These are phyloP conservation scores for Chanos chanos DNA, from an alignment of 2,797 vertebrate species.

Conservation along the genomic window DNA sequence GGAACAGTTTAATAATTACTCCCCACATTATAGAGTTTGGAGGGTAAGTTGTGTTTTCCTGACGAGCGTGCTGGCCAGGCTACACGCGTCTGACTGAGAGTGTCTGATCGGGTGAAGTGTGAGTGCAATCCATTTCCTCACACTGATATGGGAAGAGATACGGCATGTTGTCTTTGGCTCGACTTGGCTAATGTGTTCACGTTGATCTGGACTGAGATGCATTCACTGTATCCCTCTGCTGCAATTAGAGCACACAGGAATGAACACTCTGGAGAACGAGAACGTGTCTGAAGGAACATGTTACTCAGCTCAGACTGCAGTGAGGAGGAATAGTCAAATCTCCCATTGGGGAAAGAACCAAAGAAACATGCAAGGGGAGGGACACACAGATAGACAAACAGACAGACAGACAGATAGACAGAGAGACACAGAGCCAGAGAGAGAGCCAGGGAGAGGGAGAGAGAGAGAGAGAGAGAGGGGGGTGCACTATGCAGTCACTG, in stretches of 20 bases:
- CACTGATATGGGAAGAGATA: slow-evolving; percentile 65
- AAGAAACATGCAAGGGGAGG: too few species aligned
- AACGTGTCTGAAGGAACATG: slow-evolving; percentile 44
- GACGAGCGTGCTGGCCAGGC: slow-evolving; percentile 44
- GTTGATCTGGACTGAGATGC: slow-evolving; percentile 28
- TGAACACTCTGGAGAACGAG: slow-evolving; percentile 37
- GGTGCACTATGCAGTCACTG: too few species aligned
- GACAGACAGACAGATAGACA: too few species aligned
- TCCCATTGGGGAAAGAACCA: slow-evolving; percentile 25
- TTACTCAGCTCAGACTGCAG: slow-evolving; percentile 40
- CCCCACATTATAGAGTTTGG: slow-evolving; percentile 27
- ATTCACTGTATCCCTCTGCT: slow-evolving; percentile 31
- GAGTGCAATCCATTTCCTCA: slow-evolving; percentile 48
- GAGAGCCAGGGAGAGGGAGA: too few species aligned
- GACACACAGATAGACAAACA: too few species aligned
- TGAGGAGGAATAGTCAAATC: slow-evolving; percentile 34
- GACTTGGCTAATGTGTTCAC: too few species aligned
- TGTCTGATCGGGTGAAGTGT: slow-evolving; percentile 61
- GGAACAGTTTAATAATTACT: slow-evolving; percentile 51
- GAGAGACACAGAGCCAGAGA: too few species aligned
- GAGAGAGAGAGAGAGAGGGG: too few species aligned
- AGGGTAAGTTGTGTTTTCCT: slow-evolving; percentile 47
- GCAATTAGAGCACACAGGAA: slow-evolving; percentile 52
- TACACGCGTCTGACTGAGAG: slow-evolving; percentile 55
- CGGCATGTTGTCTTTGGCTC: slow-evolving; percentile 59